Percentiles rank a stretch among this genome's conserved stretches.
phyloP scores from a whole-genome alignment of 2,797 vertebrate genomes.

The Tarsius wallacei region DNA sequence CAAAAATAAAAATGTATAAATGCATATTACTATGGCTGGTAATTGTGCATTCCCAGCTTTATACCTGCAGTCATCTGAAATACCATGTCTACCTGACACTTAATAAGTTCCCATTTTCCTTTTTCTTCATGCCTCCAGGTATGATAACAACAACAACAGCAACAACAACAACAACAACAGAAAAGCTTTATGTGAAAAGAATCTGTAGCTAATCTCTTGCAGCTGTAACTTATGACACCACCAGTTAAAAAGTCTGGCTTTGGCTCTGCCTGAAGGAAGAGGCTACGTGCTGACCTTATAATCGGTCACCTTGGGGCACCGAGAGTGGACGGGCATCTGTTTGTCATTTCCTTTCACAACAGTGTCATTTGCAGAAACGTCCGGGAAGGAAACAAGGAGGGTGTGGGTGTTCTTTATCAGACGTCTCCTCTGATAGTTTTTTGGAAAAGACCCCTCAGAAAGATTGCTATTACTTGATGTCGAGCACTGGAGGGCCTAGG shows the following conservation, averaged over 20 bases:
- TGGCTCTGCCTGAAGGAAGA: conserved; percentile 92
- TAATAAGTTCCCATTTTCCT: conserved; percentile 84
- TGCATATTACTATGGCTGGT: no score
- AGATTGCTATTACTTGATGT: background rate
- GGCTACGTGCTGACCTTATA: conserved; percentile 94
- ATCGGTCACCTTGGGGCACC: conserved; percentile 87
- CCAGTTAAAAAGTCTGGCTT: conserved; percentile 94
- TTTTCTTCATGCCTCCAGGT: conserved; percentile 75
- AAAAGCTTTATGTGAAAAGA: conserved; percentile 90
- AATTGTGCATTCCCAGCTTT: no score
- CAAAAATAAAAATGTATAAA: no score
- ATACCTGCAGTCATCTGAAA: no score
- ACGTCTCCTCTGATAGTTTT: conserved; percentile 68
- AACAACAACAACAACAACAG: conserved; percentile 68
- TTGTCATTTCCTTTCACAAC: conserved; percentile 93
- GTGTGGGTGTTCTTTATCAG: conserved; percentile 73
- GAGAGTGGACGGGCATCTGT: conserved; percentile 92
- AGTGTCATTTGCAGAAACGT: conserved; percentile 84
- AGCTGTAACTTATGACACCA: conserved; percentile 93
- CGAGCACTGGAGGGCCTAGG: background rate
- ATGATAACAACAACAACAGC: conserved; percentile 41
- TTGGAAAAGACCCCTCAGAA: background rate
- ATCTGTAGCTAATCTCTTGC: conserved; percentile 94
- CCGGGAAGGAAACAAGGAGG: conserved; percentile 87
- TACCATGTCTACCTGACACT: background rate